A percentile compares a stretch with the other conserved stretches of the same genome.
phyloP scores from a whole-genome alignment of 2,888 invertebrate species.

The Lithophane leautieri region DNA sequence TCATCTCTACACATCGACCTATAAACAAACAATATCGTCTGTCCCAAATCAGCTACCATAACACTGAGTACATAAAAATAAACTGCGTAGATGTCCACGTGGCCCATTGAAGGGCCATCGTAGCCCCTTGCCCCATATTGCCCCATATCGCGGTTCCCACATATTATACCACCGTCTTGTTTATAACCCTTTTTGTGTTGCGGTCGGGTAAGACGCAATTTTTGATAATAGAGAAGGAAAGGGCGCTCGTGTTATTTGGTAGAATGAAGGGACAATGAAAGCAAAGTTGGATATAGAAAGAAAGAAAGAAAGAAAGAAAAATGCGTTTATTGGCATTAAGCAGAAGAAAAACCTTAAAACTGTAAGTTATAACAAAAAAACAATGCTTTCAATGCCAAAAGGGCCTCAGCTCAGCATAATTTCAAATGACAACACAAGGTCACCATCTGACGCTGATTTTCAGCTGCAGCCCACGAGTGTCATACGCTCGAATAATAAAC shows the following conservation, averaged over 20 bases:
- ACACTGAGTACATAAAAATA: slow-evolving; percentile 34
- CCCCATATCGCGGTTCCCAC: slow-evolving; percentile 45
- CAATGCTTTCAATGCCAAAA: too few relatives aligned
- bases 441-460: too few relatives aligned
- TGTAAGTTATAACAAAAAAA: too few relatives aligned
- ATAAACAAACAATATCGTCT: slow-evolving; percentile 32
- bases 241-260: slow-evolving; percentile 40
- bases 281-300: not conserved
- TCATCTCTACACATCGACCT: not conserved
- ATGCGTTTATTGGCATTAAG: too few relatives aligned
- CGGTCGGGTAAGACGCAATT: slow-evolving; percentile 55
- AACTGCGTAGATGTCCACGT: slow-evolving; percentile 65
- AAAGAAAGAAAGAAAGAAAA: too few relatives aligned
- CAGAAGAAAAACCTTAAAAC: too few relatives aligned
- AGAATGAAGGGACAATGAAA: slow-evolving; percentile 14
- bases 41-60: slow-evolving; percentile 22
- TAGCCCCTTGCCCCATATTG: slow-evolving; percentile 29
- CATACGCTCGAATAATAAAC: too few relatives aligned
- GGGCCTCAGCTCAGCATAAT: too few relatives aligned
- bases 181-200: slow-evolving; percentile 49
- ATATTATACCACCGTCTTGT: slow-evolving; percentile 45
- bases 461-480: too few relatives aligned
- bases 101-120: slow-evolving; percentile 28
- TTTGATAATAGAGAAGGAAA: slow-evolving; percentile 22
- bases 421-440: too few relatives aligned